These are phyloP conservation scores for Leptopterna dolabrata DNA, from an alignment of 2,888 invertebrate genomes.

Conservation along the genomic window DNA sequence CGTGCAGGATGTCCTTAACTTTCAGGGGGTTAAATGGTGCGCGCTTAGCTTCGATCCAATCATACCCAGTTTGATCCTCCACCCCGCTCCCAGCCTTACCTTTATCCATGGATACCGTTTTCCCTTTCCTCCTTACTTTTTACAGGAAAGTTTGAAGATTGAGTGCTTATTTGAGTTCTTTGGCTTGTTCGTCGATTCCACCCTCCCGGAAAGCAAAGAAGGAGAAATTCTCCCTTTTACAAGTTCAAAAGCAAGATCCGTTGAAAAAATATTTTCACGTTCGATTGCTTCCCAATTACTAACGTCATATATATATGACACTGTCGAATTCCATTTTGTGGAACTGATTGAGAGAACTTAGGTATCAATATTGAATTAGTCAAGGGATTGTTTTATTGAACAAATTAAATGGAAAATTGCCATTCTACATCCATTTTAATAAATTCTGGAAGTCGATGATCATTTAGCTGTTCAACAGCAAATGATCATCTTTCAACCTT, in stretches of 20 bases:
- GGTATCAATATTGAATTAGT: no score
- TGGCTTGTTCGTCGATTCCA: neutral
- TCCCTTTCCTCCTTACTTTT: neutral
- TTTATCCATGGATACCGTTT: neutral
- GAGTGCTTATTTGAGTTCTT: constrained; percentile 23
- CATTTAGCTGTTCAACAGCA: no score
- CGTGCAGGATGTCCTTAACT: constrained; percentile 14
- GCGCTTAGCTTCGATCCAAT: constrained; percentile 28
- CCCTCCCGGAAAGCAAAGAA: neutral
- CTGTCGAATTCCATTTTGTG: no score
- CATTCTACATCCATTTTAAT: no score
- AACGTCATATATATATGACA: no score
- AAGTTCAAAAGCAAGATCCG: neutral
- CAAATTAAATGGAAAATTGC: no score
- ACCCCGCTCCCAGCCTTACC: neutral
- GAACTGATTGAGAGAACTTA: no score
- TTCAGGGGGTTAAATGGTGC: constrained; percentile 13
- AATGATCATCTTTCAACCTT: no score
- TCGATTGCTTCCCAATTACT: neutral
- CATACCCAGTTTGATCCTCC: neutral
- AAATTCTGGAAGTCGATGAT: no score
- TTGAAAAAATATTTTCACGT: neutral
- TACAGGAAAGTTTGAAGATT: neutral
- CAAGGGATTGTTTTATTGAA: no score
- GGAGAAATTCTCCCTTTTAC: neutral